Evolutionary conservation across 2,888 invertebrate species (phyloP).

Genomic region (Tromatobia lineatoria): DNA sequence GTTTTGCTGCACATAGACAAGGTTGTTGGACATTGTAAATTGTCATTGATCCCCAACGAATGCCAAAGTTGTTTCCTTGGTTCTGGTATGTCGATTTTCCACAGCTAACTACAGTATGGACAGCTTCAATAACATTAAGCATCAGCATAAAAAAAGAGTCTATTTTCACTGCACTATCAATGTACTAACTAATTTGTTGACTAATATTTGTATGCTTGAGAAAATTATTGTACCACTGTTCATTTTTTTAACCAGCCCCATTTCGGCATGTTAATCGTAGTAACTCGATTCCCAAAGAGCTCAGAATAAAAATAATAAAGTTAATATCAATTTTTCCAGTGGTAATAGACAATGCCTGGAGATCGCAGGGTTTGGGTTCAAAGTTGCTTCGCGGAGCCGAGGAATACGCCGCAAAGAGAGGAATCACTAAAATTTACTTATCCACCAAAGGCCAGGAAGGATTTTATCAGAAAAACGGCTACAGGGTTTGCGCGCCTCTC

Average conservation of each 20-base stretch:
- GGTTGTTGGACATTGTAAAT: conserved; percentile 93
- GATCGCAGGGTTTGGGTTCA: conserved; percentile 92
- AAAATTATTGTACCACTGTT: not conserved
- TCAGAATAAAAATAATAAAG: conserved; percentile 63
- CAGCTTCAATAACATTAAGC: conserved; percentile 16
- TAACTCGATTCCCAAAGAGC: not conserved
- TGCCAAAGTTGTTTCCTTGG: conserved; percentile 92
- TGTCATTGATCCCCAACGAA: conserved; percentile 90
- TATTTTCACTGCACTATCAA: not conserved
- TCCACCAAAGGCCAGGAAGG: conserved; percentile 91
- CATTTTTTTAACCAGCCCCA: conserved; percentile 4
- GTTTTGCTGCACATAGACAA: conserved; percentile 88
- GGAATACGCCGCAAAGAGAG: conserved; percentile 89
- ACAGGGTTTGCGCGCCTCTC: conserved; percentile 89
- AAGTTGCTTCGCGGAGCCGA: conserved; percentile 91
- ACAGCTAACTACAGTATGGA: conserved; percentile 14
- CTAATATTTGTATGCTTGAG: not conserved
- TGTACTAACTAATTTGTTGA: not conserved
- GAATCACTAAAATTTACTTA: conserved; percentile 89
- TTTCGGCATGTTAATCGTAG: conserved; percentile 13
- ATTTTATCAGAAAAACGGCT: conserved; percentile 92
- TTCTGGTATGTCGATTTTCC: conserved; percentile 86
- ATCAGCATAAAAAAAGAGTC: not conserved
- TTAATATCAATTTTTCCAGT: conserved; percentile 85
- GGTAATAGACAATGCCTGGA: conserved; percentile 90